Conservation (phyloP, 1,140 invertebrate genomes). For the Drosophila fuyamai region DNA sequence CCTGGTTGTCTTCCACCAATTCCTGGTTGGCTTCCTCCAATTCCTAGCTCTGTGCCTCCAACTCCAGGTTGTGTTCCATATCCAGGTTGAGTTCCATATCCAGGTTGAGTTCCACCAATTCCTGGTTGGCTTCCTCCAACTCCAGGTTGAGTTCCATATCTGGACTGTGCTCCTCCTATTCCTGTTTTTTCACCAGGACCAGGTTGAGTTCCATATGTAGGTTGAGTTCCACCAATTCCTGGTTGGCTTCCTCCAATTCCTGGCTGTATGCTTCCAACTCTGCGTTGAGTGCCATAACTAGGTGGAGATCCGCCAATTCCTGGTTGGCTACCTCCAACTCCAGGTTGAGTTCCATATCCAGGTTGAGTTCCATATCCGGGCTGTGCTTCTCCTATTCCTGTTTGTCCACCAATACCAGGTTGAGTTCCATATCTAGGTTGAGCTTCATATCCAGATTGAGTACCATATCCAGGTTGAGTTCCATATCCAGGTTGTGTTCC, state of each 20-base stretch:
- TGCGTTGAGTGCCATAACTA: conserved; percentile 16
- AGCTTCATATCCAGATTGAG: too few relatives aligned
- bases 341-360: neutral
- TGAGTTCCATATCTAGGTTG: neutral
- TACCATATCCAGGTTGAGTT: conserved; percentile 7
- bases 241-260: neutral
- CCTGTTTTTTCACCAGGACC: conserved; percentile 16
- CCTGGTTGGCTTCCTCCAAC: conserved; percentile 7
- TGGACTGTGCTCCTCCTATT: neutral
- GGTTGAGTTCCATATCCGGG: too few relatives aligned
- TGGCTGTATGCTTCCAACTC: neutral
- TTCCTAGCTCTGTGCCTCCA: too few relatives aligned
- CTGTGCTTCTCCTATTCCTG: too few relatives aligned
- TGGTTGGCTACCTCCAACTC: conserved; percentile 10
- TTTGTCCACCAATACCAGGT: too few relatives aligned
- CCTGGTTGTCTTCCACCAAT: neutral
- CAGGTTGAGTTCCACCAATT: conserved; percentile 8
- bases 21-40: neutral
- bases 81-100: conserved; percentile 8
- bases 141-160: conserved; percentile 4
- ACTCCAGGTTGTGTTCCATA: conserved; percentile 8
- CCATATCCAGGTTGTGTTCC: conserved; percentile 18
- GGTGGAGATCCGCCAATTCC: conserved; percentile 8
- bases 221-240: neutral
- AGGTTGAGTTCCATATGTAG: conserved; percentile 11